phyloP scores from a whole-genome alignment of 1,140 invertebrate species.

The Brachionus sp. region DNA sequence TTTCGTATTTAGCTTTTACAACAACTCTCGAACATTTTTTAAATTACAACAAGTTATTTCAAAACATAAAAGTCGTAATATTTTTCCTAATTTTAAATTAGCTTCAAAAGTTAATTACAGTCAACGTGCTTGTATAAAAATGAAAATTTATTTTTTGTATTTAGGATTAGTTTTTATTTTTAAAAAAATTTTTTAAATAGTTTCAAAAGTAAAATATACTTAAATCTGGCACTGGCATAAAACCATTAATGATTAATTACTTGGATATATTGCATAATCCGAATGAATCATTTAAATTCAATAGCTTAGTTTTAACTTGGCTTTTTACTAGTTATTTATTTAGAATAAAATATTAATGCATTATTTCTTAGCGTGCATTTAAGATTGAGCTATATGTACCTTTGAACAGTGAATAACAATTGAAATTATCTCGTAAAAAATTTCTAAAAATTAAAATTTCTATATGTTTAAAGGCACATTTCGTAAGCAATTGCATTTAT shows the following conservation, averaged over 20 bases:
- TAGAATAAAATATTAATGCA: not conserved
- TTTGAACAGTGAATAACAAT: not conserved
- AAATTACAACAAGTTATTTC: not conserved
- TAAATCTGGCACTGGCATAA: not conserved
- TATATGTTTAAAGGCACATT: not conserved
- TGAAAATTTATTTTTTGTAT: not conserved
- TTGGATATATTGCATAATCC: not conserved
- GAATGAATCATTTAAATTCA: not conserved
- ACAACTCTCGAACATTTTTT: not conserved
- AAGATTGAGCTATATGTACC: not conserved
- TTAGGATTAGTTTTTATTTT: not conserved
- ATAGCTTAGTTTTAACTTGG: not conserved
- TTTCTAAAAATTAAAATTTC: not conserved
- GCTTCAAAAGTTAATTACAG: not conserved
- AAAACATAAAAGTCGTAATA: not conserved
- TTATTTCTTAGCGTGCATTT: not conserved
- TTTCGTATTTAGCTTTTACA: not conserved
- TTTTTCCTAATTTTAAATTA: not conserved
- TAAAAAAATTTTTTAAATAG: not conserved
- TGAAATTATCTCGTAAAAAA: not conserved
- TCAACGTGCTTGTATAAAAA: not conserved
- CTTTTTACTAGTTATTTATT: not conserved
- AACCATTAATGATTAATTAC: not conserved
- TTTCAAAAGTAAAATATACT: not conserved
- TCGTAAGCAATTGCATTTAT: not conserved